phyloP scores from a whole-genome alignment of 1,140 invertebrate species.

The Leptonema lineaticorne region DNA sequence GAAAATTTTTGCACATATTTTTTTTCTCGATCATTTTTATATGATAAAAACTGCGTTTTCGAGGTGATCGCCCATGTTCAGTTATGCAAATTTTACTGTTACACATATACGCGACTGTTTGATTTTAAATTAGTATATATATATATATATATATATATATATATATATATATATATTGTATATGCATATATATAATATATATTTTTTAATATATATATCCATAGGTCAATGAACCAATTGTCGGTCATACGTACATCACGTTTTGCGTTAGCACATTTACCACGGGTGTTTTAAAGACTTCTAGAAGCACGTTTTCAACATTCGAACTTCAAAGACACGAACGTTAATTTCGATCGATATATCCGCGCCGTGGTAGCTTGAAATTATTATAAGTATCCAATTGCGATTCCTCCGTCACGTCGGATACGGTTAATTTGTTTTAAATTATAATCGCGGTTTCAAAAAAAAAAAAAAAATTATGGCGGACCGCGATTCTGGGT shows the following conservation, averaged over 20 bases:
- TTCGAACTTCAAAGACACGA: background rate
- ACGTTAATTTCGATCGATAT: background rate
- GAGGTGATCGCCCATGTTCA: no score
- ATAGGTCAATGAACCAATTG: background rate
- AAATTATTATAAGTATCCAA: background rate
- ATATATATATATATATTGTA: background rate
- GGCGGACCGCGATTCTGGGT: no score
- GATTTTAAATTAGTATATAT: background rate
- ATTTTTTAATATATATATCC: background rate
- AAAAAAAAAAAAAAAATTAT: no score
- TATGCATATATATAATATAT: background rate
- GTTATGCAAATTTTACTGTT: no score
- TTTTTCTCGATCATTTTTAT: no score
- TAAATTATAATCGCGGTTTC: constrained; percentile 13
- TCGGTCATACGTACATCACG: background rate
- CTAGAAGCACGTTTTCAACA: background rate
- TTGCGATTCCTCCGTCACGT: background rate
- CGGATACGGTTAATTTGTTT: constrained; percentile 13
- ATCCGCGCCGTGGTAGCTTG: background rate
- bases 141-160: background rate
- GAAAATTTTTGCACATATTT: no score
- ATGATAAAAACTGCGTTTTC: no score
- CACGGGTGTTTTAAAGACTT: background rate
- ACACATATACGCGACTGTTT: background rate
- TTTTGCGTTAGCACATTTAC: background rate